Base-by-base conservation (phyloP, 2,888 invertebrate species). In the Prionchulus punctatus region DNA sequence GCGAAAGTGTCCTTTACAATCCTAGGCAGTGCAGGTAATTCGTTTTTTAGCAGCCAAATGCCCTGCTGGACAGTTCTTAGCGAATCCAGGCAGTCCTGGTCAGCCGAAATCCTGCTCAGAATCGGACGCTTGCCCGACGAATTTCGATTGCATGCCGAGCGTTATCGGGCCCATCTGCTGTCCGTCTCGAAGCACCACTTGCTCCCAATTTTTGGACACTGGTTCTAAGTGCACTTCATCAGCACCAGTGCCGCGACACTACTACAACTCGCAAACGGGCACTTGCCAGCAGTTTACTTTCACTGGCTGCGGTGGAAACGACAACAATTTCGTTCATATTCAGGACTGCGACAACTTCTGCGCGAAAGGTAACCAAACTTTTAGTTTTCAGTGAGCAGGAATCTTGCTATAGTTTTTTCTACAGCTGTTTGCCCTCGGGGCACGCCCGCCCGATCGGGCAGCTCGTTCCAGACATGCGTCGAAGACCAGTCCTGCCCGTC, bases 281-380 rank as follows among this genome's bases (percentile, higher is more conserved):
- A 47, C 4, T 4, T 53, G 53, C 21, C 25, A 53, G 53, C 21
- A 36, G 25, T 53, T 53, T 21, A 47, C 47, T 27, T 53, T 31
- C 53, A 25, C 15, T 18, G 53, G 53, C 3, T 53, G 53, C 21
- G 53, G 42, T 21, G 53, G 53, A 4, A 36, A 36, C 18, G 36
- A 36, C 36, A 36, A 36, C 18, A 7, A 36, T 7, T 36, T 36
- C 36, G 36, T 18, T 18, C 7, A 36, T 18, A 18, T 36, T 18
- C 7, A 12, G 12, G 36, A 36, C 18, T 36, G 36, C 36, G 36
- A 36, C 18, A 36, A 36, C 36, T 36, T 12, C 36, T 36, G 36
- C 36, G 36, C 12, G 18, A 36, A 18, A 18, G 36, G 36, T 36
- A 36, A 12, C 36, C 36, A 36, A 12, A 18, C 36, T 36, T 36